Evolutionary conservation across 2,888 invertebrate genomes (phyloP), one percentile per base, ranked within the genome.

Genomic region (Aethes cnicana): DNA sequence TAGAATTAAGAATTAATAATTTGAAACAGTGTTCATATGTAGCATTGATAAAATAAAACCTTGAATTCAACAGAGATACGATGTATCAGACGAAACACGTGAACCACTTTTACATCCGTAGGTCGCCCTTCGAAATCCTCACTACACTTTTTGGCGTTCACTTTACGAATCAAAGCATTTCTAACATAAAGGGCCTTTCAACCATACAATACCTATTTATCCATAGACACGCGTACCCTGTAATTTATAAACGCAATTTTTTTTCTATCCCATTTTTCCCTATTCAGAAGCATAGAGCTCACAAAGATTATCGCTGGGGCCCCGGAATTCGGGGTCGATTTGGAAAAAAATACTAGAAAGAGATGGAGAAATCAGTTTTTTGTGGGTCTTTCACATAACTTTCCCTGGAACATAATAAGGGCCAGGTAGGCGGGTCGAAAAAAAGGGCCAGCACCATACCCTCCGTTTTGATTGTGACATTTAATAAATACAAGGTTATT

Each of bases 381-480:
- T 80, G 70, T 73, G 50, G 65, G 61, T 80, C 84, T 86, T 84
- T 85, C 84, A 78, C 81, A 76, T 81, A 79, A 84, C 87, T 88
- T 88, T 88, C 88, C 78, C 84, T 71, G 58, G 65, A 68, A 64
- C 69, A 83, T 78, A 84, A 84, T 77, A 64, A n/a, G 76, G 47
- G 59, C 72, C 86, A 86, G 86, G 87, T 87, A 87, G 83, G 62
- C 66, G 72, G 66, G 52, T 60, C 49, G 59, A 61, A 72, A 80
- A 81, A 81, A 82, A 77, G 68, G 57, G 60, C 62, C 63, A 62
- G 68, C 74, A 64, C 61, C 54, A 62, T 66, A 66, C 69, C 72
- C 68, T 64, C 72, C 74, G 74, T 72, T 78, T 69, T 72, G 80
- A 84, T 79, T 74, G 82, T 83, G 86, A 85, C 86, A 88, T 83